These are phyloP conservation scores for Omphaloscelis lunosa DNA, from an alignment of 2,888 invertebrate species.

Conservation along the genomic window DNA sequence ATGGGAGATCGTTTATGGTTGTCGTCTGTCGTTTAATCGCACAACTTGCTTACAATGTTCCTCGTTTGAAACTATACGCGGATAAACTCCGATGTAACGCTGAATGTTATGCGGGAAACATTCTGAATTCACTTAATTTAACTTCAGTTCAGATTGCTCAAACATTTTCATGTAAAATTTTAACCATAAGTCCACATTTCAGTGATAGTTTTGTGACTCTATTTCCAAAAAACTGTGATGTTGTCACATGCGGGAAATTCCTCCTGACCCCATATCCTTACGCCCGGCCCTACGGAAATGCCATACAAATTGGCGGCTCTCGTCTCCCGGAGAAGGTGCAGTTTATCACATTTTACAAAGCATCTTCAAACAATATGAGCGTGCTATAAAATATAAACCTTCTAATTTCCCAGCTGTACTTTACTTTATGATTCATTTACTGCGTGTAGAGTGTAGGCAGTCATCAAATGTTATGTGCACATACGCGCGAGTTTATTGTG, in stretches of 20 bases:
- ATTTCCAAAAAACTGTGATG: neutral
- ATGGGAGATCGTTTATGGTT: slow-evolving; percentile 42
- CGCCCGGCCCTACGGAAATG: neutral
- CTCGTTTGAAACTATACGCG: slow-evolving; percentile 24
- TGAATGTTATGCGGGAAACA: neutral
- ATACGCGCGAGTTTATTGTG: slow-evolving; percentile 48
- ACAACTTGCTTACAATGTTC: slow-evolving; percentile 29
- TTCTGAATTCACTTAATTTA: slow-evolving; percentile 8
- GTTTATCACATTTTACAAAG: slow-evolving; percentile 4
- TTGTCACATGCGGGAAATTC: neutral
- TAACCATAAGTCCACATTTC: slow-evolving; percentile 1
- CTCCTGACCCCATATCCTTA: neutral
- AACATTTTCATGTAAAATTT: neutral
- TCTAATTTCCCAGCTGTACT: slow-evolving; percentile 33
- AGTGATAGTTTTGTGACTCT: neutral
- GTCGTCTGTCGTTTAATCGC: slow-evolving; percentile 25
- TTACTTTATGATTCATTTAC: slow-evolving; percentile 53
- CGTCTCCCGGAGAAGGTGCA: neutral
- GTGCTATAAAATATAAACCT: slow-evolving; percentile 24
- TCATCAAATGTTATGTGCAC: slow-evolving; percentile 43
- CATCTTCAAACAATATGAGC: neutral
- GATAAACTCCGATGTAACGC: neutral
- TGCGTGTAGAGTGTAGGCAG: slow-evolving; percentile 33
- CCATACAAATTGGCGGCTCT: neutral
- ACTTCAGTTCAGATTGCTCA: neutral